Percentiles rank a stretch among this genome's conserved stretches.
phyloP scores from a whole-genome alignment of 2,113 vertebrate genomes.

The Cottus gobio region DNA sequence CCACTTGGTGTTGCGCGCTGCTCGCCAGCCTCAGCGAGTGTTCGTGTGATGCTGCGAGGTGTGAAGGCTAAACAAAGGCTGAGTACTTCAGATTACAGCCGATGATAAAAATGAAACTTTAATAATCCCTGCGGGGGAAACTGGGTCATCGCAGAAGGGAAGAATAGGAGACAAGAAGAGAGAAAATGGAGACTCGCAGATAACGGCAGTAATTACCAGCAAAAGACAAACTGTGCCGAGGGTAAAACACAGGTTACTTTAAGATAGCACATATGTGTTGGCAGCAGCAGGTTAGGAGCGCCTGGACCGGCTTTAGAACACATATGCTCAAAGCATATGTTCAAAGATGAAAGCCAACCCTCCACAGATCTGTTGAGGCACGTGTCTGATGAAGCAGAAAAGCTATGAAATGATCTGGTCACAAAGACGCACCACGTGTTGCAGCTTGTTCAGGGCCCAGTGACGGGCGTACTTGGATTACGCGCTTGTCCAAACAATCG shows the following conservation, averaged over 20 bases:
- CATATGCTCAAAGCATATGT: conserved; percentile 19
- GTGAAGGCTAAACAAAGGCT: conserved; percentile 51
- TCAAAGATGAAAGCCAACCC: neutral
- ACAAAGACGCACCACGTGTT: neutral
- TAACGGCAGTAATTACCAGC: conserved; percentile 54
- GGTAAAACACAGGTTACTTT: neutral
- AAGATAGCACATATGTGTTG: neutral
- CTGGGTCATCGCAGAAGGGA: conserved; percentile 44
- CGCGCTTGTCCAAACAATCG: conserved; percentile 38
- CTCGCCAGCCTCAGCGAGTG: neutral
- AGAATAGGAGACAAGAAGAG: conserved; percentile 26
- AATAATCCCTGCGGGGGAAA: conserved; percentile 61
- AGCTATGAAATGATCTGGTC: neutral
- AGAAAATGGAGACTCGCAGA: conserved; percentile 40
- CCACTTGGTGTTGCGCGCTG: neutral
- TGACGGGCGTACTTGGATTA: conserved; percentile 13
- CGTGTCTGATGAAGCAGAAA: neutral
- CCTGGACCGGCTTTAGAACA: conserved; percentile 7
- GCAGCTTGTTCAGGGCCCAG: conserved; percentile 29
- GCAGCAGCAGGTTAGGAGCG: conserved; percentile 14
- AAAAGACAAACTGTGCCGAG: conserved; percentile 14
- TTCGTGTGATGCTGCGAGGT: conserved; percentile 25
- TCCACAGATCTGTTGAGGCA: conserved; percentile 12
- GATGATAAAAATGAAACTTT: conserved; percentile 72
- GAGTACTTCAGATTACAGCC: conserved; percentile 56